Evolutionary conservation across 2,888 invertebrate genomes (phyloP).

Genomic region (Drosophila picticornis): DNA sequence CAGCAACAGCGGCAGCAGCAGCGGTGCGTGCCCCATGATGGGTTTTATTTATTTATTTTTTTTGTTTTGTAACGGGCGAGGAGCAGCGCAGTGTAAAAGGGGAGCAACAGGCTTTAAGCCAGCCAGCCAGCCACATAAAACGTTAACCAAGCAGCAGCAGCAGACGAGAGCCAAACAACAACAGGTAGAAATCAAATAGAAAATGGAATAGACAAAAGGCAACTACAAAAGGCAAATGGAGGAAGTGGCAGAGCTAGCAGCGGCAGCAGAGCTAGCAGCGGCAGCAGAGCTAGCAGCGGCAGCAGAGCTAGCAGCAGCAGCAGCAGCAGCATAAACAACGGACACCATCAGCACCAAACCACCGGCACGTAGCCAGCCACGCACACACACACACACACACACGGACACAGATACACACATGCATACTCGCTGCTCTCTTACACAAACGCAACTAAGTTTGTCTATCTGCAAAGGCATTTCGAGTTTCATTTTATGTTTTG

Average conservation of each 20-base stretch:
- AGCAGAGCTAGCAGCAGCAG: constrained; percentile 50
- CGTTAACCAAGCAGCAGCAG: constrained; percentile 38
- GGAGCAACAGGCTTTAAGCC: constrained; percentile 75
- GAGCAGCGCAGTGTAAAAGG: constrained; percentile 60
- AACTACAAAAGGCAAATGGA: constrained; percentile 71
- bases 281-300: constrained; percentile 50
- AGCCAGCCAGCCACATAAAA: constrained; percentile 48
- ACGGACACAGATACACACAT: constrained; percentile 28
- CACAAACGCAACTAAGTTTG: constrained; percentile 66
- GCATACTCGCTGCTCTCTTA: constrained; percentile 29
- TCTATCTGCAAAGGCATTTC: constrained; percentile 80
- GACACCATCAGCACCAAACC: constrained; percentile 71
- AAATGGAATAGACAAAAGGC: constrained; percentile 75
- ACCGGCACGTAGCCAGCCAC: constrained; percentile 58
- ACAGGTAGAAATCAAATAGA: constrained; percentile 80
- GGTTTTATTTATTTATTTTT: constrained; percentile 2
- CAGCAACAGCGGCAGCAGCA: constrained; percentile 17
- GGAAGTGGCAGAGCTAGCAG: constrained; percentile 61
- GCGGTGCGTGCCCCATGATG: constrained; percentile 55
- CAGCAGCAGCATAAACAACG: constrained; percentile 61
- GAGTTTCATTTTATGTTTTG: constrained; percentile 82
- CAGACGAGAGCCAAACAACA: constrained; percentile 65
- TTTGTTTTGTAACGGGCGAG: constrained; percentile 41
- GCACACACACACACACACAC: constrained; percentile 25
- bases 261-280: constrained; percentile 51